Conservation (phyloP, 2,797 vertebrate genomes). For the Eidolon dupreanum region DNA sequence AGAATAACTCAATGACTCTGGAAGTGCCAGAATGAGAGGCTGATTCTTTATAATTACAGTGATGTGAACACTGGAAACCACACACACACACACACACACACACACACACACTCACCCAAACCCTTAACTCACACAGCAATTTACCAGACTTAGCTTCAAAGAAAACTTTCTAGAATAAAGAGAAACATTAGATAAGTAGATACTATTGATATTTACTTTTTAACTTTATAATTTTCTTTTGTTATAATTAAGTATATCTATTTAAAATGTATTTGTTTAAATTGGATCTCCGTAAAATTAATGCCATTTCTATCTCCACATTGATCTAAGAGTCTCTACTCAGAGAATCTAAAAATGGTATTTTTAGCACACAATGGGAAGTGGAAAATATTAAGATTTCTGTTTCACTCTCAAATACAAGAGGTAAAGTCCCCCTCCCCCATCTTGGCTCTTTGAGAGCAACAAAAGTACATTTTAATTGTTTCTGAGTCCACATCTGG, state of each 20-base stretch:
- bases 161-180: slow-evolving; percentile 10
- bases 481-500: slow-evolving; percentile 64
- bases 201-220: neutral
- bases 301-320: neutral
- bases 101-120: neutral
- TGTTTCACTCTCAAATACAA: neutral
- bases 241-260: neutral
- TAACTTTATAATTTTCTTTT: slow-evolving; percentile 20
- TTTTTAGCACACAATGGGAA: neutral
- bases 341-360: neutral
- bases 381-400: slow-evolving; percentile 30
- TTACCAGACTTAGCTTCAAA: neutral
- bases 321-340: neutral
- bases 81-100: neutral
- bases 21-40: neutral
- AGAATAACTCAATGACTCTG: neutral
- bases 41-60: neutral
- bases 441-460: neutral
- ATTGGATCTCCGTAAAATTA: neutral
- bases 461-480: slow-evolving; percentile 33
- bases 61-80: neutral
- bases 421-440: neutral
- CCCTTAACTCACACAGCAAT: neutral
- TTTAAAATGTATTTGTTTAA: neutral
- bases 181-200: neutral